Evolutionary conservation across 2,888 invertebrate species (phyloP).

Genomic region (Elysia crispata): DNA sequence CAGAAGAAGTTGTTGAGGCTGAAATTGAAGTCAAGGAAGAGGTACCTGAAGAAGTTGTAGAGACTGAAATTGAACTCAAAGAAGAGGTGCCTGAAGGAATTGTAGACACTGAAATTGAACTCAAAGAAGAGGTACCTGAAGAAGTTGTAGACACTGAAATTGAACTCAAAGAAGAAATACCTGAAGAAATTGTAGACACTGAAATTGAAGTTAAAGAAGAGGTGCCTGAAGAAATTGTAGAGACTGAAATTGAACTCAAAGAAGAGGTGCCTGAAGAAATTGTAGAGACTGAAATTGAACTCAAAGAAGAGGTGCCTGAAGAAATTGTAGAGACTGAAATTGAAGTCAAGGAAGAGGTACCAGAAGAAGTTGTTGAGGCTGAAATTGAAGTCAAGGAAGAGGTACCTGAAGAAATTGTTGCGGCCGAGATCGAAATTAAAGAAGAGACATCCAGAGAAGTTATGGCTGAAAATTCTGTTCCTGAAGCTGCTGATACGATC

Average conservation of each 20-base stretch:
- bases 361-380: constrained; percentile 80
- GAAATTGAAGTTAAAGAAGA: constrained; percentile 49
- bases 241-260: constrained; percentile 51
- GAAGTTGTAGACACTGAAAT: constrained; percentile 80
- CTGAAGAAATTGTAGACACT: constrained; percentile 52
- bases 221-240: constrained; percentile 81
- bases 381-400: constrained; percentile 35
- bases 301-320: constrained; percentile 79
- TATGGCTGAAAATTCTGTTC: constrained; percentile 72
- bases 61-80: too few species aligned
- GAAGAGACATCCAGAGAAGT: constrained; percentile 80
- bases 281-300: constrained; percentile 79
- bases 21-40: constrained; percentile 48
- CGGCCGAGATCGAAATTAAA: constrained; percentile 44
- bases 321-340: constrained; percentile 46
- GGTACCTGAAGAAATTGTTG: constrained; percentile 52
- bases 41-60: constrained; percentile 81
- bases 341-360: constrained; percentile 48
- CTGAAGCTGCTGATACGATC: constrained; percentile 78
- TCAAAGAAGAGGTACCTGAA: constrained; percentile 49
- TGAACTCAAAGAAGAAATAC: constrained; percentile 32
- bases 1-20: constrained; percentile 51
- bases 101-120: constrained; percentile 50
- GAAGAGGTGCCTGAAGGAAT: constrained; percentile 80
- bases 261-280: constrained; percentile 57